These are phyloP conservation scores for Tenualosa ilisha DNA, from an alignment of 2,797 vertebrate species.

Conservation along the genomic window DNA sequence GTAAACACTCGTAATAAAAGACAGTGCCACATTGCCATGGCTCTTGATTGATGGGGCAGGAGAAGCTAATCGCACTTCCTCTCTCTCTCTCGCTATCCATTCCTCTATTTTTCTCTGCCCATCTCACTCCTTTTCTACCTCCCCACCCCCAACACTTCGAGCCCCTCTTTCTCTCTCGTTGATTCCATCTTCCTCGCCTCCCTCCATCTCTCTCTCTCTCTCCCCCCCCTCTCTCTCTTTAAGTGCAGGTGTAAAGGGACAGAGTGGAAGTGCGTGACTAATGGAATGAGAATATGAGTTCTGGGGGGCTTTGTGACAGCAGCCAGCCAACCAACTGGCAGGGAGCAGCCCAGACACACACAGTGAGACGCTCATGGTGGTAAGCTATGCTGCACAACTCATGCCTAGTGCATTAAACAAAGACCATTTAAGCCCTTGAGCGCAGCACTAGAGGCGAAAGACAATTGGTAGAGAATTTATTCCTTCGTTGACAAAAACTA, in stretches of 20 bases:
- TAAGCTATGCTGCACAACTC: neutral
- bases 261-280: neutral
- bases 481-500: neutral
- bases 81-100: neutral
- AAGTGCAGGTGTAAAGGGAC: neutral
- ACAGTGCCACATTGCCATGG: neutral
- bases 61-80: neutral
- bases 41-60: neutral
- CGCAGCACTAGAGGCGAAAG: neutral
- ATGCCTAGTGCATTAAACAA: neutral
- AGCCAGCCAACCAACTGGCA: neutral
- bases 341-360: neutral
- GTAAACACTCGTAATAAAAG: neutral
- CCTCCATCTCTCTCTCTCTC: no score
- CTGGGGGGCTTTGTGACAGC: neutral
- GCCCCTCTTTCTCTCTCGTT: no score
- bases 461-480: neutral
- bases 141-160: no score
- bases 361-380: neutral
- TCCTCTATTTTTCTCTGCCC: neutral
- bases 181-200: neutral
- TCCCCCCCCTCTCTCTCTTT: neutral
- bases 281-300: slow-evolving; percentile 11
- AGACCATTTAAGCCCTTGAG: neutral
- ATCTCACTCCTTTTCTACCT: neutral